Base-by-base conservation (phyloP, 2,113 vertebrate genomes). In the Cygnus buccinator region DNA sequence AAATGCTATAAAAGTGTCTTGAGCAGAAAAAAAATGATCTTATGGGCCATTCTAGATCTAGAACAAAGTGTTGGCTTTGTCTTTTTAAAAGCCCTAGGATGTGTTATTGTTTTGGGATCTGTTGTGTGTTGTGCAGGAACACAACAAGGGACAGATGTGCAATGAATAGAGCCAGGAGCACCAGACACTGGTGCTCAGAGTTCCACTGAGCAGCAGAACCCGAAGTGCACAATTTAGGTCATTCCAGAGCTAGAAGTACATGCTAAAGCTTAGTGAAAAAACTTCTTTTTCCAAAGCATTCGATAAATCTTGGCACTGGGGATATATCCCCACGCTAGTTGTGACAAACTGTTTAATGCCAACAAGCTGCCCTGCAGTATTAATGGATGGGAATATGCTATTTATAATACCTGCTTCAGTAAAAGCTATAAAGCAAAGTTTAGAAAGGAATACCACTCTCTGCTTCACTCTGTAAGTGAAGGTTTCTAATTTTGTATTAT, bases 201-300 rank as follows among this genome's bases (percentile, higher is more conserved):
- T 37, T 29, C 23, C 23, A 26, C 15, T 8, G 29, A 43, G 25
- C 37, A 37, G 3, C 41, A 35, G 61, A 83, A 48, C 25, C 39
- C n/a, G 8, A 48, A 48, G 18, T 0, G 11, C 11, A 2, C 4
- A 29, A 4, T 44, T 84, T 28, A 1, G 1, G 44, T 43, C 39
- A 23, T 31, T 76, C 44, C 17, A 29, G 58, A 85, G 62, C 9
- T 46, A 19, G 20, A 85, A 59, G 0, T 62, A 26, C 0, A 0
- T 33, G 9, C 15, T 25, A 31, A 10, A 72, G 29, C n/a, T 67
- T 62, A 39, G 63, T 5, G 17, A 57, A 90, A 89, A 25, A 25
- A 3, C 9, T 76, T 72, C 39, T 29, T 87, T 62, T 90, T 57
- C 67, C 63, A 66, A 50, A 35, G 58, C 22, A 73, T 11, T 59